phyloP scores from a whole-genome alignment of 1,140 invertebrate genomes.

The Drosophila triauraria region DNA sequence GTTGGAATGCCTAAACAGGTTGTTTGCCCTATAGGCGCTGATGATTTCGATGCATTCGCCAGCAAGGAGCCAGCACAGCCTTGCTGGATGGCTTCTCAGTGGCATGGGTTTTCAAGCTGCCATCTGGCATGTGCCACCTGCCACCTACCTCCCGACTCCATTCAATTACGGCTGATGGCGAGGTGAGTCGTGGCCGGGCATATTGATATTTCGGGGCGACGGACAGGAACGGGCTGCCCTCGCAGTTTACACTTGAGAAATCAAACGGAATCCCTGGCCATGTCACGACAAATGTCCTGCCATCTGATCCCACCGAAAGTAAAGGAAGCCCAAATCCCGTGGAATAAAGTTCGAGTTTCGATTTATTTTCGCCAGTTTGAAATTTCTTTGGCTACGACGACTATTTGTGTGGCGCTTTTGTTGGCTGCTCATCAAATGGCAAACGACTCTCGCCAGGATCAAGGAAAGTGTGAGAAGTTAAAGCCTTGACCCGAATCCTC shows the following conservation, averaged over 20 bases:
- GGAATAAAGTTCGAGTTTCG: constrained; percentile 69
- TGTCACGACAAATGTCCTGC: constrained; percentile 70
- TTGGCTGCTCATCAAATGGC: constrained; percentile 73
- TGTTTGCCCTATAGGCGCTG: constrained; percentile 37
- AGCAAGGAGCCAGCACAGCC: background rate
- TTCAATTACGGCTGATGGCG: constrained; percentile 63
- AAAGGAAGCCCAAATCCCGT: constrained; percentile 17
- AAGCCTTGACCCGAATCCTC: constrained; percentile 71
- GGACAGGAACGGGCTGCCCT: constrained; percentile 41
- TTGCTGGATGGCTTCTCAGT: constrained; percentile 3
- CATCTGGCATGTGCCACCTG: background rate
- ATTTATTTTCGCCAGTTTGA: constrained; percentile 72
- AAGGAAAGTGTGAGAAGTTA: constrained; percentile 59
- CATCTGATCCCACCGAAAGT: constrained; percentile 42
- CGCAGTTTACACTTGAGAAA: constrained; percentile 79
- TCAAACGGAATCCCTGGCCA: constrained; percentile 66
- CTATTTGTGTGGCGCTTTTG: constrained; percentile 65
- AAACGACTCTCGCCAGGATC: constrained; percentile 57
- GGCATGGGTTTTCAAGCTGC: background rate
- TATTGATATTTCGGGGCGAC: constrained; percentile 73
- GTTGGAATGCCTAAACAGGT: constrained; percentile 44
- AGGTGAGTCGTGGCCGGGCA: constrained; percentile 43
- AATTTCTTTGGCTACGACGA: constrained; percentile 48
- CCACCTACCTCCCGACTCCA: constrained; percentile 11
- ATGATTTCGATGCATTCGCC: constrained; percentile 47